Conservation (phyloP, 2,888 invertebrate genomes). For the Trichacis sp. region DNA sequence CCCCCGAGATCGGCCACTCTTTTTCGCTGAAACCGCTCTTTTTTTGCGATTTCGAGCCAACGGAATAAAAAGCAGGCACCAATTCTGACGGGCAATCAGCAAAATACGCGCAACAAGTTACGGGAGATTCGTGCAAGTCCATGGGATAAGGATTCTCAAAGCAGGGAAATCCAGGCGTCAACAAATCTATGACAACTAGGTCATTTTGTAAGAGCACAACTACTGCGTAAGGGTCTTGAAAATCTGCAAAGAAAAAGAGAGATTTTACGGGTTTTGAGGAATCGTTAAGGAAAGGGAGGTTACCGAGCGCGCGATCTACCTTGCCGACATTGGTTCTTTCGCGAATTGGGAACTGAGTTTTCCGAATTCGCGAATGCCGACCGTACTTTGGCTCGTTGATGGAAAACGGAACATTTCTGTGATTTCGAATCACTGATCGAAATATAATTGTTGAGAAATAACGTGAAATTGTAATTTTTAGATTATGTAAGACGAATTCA, state of each 20-base stretch:
- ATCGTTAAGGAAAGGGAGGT: too few species aligned
- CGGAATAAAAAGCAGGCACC: conserved; percentile 97
- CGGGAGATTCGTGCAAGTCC: conserved; percentile 99
- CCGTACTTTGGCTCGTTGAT: too few species aligned
- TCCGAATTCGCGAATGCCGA: too few species aligned
- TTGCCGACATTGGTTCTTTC: too few species aligned
- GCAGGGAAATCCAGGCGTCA: conserved; percentile 95
- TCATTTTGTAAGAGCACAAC: conserved; percentile 98
- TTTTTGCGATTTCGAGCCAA: conserved; percentile 82
- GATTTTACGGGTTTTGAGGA: conserved; percentile 34
- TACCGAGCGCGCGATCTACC: too few species aligned
- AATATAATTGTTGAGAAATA: too few species aligned
- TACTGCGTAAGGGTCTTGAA: conserved; percentile 97
- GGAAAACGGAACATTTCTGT: too few species aligned
- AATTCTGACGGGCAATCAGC: conserved; percentile 98
- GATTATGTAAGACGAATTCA: too few species aligned
- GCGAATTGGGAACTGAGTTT: too few species aligned
- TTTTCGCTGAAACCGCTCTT: conserved; percentile 87
- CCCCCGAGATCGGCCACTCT: conserved; percentile 97
- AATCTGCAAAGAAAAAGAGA: conserved; percentile 76
- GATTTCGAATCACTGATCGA: too few species aligned
- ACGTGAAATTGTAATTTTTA: too few species aligned
- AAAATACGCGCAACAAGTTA: conserved; percentile 96
- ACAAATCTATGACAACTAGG: conserved; percentile 96
- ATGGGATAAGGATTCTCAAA: conserved; percentile 99